A percentile compares a stretch with the other conserved stretches of the same genome.
phyloP scores from a whole-genome alignment of 2,888 invertebrate species.

The Amblyjoppa proteus region DNA sequence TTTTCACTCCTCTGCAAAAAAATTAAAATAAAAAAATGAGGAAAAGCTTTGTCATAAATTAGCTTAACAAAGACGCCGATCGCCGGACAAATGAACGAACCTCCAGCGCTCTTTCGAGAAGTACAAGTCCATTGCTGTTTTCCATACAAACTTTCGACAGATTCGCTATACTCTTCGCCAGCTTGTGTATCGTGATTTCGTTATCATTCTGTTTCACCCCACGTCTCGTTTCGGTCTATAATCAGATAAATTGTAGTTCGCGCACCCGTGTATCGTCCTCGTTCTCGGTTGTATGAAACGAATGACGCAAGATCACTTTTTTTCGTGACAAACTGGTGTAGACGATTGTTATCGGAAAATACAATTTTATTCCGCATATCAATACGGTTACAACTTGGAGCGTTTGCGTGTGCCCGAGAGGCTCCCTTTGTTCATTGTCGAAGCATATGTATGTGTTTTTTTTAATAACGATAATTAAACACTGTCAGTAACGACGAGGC shows the following conservation, averaged over 20 bases:
- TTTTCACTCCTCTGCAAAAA: slow-evolving; percentile 59
- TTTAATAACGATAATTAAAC: slow-evolving; percentile 54
- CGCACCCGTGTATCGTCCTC: neutral
- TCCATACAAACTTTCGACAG: slow-evolving; percentile 64
- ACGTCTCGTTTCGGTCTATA: slow-evolving; percentile 53
- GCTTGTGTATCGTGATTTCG: slow-evolving; percentile 57
- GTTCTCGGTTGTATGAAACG: slow-evolving; percentile 1
- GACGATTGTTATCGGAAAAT: slow-evolving; percentile 43
- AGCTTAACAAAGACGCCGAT: neutral
- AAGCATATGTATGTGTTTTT: slow-evolving; percentile 27
- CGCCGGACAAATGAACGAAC: slow-evolving; percentile 36
- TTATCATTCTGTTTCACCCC: slow-evolving; percentile 40
- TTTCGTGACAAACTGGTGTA: slow-evolving; percentile 46
- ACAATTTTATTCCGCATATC: slow-evolving; percentile 59
- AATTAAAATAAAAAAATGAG: neutral
- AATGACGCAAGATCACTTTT: slow-evolving; percentile 7
- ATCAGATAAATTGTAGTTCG: slow-evolving; percentile 23
- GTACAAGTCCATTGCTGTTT: slow-evolving; percentile 61
- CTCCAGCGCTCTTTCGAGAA: slow-evolving; percentile 64
- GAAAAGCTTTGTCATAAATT: neutral
- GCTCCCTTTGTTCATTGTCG: slow-evolving; percentile 52
- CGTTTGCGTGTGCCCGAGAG: slow-evolving; percentile 56
- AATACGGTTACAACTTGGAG: slow-evolving; percentile 61
- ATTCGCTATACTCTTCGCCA: slow-evolving; percentile 65
- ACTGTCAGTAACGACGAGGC: slow-evolving; percentile 67